Evolutionary conservation across 2,113 vertebrate genomes (phyloP), one percentile per base, ranked within the genome.

Genomic region (Apodemus speciosus): DNA sequence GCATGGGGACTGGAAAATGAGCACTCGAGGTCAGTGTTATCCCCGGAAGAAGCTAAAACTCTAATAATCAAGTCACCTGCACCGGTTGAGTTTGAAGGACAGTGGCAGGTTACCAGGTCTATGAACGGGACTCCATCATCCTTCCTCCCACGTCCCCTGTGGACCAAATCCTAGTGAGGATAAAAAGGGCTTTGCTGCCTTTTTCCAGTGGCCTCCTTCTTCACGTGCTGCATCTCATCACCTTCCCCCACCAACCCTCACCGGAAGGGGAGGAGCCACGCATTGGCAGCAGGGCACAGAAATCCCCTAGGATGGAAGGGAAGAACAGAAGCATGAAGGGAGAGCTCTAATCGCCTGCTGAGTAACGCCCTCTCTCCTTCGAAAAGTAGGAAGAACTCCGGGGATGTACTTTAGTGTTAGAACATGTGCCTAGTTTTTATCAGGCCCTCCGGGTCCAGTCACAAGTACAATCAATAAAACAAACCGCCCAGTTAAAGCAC

Each of bases 1-100:
- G 35, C 64, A 76, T 23, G 75, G 49, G 30, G n/a, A 38, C 90
- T 68, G 53, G 46, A 93, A 92, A 90, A 77, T 18, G 62, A 49
- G 64, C n/a, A 66, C 6, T 8, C 23, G 3, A 80, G 38, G 51
- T 77, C 18, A 56, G 7, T 38, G 5, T 60, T 40, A 69, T 71
- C 25, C 40, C 76, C 21, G 56, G 21, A 90, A 77, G 38, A 76
- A 58, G 40, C 13, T 30, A 64, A 76, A 89, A 75, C 15, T 46
- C 15, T 46, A 38, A 71, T 43, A 73, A 71, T 49, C 62, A n/a
- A 85, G 62, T 35, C 27, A 68, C 62, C 32, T 43, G 40, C 66
- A 15, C 83, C 62, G 68, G 35, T 0, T 10, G 3, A 35, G 46
- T 53, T 14, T 40, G n/a, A 25, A 93, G 81, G 60, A 30, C 35